phyloP scores from a whole-genome alignment of 2,797 vertebrate species.

The Sciurus carolinensis region DNA sequence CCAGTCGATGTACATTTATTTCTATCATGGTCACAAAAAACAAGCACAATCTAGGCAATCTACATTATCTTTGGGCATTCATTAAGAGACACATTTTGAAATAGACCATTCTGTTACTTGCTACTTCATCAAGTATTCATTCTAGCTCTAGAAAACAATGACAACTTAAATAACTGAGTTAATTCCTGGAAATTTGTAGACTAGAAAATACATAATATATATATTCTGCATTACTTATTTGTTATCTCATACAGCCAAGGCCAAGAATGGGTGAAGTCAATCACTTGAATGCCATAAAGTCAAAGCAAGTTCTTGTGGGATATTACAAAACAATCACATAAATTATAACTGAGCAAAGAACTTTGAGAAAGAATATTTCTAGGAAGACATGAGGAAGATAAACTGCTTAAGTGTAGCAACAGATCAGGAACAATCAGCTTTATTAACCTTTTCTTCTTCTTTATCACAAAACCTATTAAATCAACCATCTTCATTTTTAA shows the following conservation, averaged over 20 bases:
- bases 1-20: conserved; percentile 25
- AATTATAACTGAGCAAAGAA: conserved; percentile 22
- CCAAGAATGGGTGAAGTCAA: neutral
- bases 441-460: conserved; percentile 35
- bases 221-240: conserved; percentile 6
- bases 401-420: neutral
- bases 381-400: neutral
- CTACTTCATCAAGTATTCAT: conserved; percentile 38
- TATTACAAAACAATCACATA: neutral
- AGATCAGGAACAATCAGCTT: neutral
- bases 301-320: neutral
- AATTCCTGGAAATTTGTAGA: conserved; percentile 24
- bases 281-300: neutral
- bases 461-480: neutral
- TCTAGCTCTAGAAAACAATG: conserved; percentile 43
- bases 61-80: neutral
- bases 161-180: conserved; percentile 32
- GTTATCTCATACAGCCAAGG: neutral
- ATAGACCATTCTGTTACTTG: conserved; percentile 7
- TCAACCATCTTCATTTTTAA: neutral
- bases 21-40: neutral
- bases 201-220: neutral
- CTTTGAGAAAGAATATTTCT: conserved; percentile 51
- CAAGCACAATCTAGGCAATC: neutral
- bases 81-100: conserved; percentile 17